Conservation (phyloP, 1,140 invertebrate species). For the Aphelenchoides fujianensis region DNA sequence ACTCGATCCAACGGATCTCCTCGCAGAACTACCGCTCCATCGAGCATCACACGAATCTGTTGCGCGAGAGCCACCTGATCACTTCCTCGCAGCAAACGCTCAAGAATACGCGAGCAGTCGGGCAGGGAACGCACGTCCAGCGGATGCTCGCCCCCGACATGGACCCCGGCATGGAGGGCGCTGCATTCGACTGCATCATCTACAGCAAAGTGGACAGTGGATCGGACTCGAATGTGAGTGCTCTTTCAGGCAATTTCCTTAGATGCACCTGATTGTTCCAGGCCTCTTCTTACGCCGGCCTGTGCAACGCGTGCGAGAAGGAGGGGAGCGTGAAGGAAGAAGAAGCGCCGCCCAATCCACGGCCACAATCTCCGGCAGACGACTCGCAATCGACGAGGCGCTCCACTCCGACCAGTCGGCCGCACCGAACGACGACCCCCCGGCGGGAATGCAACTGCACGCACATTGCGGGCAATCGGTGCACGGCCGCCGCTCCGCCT, state of each 20-base stretch:
- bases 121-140: not conserved
- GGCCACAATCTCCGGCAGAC: not conserved
- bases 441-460: slow-evolving; percentile 5
- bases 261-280: not conserved
- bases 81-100: not conserved
- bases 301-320: not conserved
- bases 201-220: slow-evolving; percentile 8
- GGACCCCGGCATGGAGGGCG: not conserved
- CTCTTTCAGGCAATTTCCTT: too few relatives aligned
- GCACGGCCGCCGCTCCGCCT: not conserved
- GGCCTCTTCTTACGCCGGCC: slow-evolving; percentile 12
- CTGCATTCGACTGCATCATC: slow-evolving; percentile 15
- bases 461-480: slow-evolving; percentile 9
- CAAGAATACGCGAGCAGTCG: not conserved
- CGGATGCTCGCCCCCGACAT: not conserved
- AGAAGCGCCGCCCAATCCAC: not conserved
- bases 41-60: not conserved
- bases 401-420: not conserved
- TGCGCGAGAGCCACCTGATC: not conserved
- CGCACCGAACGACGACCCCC: not conserved
- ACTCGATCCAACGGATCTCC: not conserved
- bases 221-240: slow-evolving; percentile 18
- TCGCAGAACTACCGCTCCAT: not conserved
- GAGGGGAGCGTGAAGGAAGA: not conserved
- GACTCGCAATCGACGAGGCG: not conserved